These are phyloP conservation scores for Hermaeophaga mercurialis DNA, from an alignment of 2,888 invertebrate genomes.

Conservation along the genomic window DNA sequence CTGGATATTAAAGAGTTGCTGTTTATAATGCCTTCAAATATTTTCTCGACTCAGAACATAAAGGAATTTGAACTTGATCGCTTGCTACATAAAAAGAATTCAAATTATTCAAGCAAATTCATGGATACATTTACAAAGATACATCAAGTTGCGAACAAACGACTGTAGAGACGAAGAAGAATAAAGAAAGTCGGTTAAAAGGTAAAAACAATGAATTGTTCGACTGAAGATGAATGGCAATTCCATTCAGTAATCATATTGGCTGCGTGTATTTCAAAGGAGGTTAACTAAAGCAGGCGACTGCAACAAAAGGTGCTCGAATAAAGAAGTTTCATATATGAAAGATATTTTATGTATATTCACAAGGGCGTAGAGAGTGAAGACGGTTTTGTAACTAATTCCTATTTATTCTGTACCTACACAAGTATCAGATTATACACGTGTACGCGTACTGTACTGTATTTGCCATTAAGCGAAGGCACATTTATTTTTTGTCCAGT, in stretches of 20 bases:
- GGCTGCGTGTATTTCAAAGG: slow-evolving; percentile 22
- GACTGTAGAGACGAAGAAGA: slow-evolving; percentile 3
- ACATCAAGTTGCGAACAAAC: slow-evolving; percentile 9
- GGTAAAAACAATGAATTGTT: slow-evolving; percentile 28
- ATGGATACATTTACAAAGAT: slow-evolving; percentile 13
- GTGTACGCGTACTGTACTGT: too few species aligned
- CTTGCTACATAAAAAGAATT: slow-evolving; percentile 9
- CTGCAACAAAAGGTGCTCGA: slow-evolving; percentile 10
- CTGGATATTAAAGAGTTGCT: too few species aligned
- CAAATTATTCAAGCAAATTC: slow-evolving; percentile 11
- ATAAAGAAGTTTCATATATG: slow-evolving; percentile 8
- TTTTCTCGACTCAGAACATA: not conserved
- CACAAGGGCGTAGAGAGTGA: too few species aligned
- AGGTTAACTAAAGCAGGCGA: slow-evolving; percentile 14
- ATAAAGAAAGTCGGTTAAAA: slow-evolving; percentile 16
- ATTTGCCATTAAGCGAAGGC: too few species aligned
- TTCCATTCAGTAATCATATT: slow-evolving; percentile 21
- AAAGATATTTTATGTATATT: too few species aligned
- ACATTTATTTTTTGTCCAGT: too few species aligned
- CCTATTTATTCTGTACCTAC: too few species aligned
- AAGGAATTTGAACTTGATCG: slow-evolving; percentile 1
- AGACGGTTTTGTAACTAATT: too few species aligned
- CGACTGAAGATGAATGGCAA: slow-evolving; percentile 30
- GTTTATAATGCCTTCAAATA: not conserved
- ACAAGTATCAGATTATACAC: too few species aligned